Percentiles rank a stretch among this genome's conserved stretches.
Evolutionary conservation across 2,797 vertebrate genomes (phyloP).

Genomic region (Sparidentex hasta): DNA sequence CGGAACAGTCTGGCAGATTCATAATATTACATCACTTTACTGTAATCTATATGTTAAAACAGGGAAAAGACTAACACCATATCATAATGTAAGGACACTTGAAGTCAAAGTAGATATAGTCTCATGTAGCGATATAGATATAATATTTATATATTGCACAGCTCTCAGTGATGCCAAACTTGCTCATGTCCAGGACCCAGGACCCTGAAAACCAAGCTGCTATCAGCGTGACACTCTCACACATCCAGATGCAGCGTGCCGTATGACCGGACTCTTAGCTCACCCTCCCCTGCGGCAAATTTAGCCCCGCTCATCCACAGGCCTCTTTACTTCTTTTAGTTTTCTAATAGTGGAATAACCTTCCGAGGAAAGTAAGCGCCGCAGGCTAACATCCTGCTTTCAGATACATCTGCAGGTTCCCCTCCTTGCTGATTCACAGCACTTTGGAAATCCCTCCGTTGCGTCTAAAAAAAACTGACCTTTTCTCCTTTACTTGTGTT

Average conservation of each 20-base stretch:
- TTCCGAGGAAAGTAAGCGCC: conserved; percentile 21
- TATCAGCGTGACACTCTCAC: conserved; percentile 22
- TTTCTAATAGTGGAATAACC: conserved; percentile 39
- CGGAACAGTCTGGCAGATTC: too few relatives aligned
- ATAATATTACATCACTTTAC: too few relatives aligned
- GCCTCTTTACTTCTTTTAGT: conserved; percentile 17
- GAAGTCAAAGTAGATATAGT: too few relatives aligned
- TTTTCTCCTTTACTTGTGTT: conserved; percentile 4
- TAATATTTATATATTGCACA: too few relatives aligned
- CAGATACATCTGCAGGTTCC: conserved; percentile 2
- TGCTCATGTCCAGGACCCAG: conserved; percentile 39
- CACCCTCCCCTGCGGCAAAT: conserved; percentile 30
- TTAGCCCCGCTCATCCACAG: conserved; percentile 8
- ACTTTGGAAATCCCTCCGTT: conserved; percentile 4
- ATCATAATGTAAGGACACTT: too few relatives aligned
- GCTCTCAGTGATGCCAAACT: conserved; percentile 29
- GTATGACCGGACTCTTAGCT: conserved; percentile 23
- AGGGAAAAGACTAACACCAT: too few relatives aligned
- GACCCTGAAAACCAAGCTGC: conserved; percentile 26
- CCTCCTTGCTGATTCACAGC: conserved; percentile 6
- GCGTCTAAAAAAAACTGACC: background rate
- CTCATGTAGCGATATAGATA: too few relatives aligned
- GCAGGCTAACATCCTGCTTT: conserved; percentile 13
- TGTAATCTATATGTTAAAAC: too few relatives aligned
- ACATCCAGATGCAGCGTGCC: conserved; percentile 17